These are phyloP conservation scores for Lysiphlebus fabarum DNA, from an alignment of 1,140 invertebrate species.

Conservation along the genomic window DNA sequence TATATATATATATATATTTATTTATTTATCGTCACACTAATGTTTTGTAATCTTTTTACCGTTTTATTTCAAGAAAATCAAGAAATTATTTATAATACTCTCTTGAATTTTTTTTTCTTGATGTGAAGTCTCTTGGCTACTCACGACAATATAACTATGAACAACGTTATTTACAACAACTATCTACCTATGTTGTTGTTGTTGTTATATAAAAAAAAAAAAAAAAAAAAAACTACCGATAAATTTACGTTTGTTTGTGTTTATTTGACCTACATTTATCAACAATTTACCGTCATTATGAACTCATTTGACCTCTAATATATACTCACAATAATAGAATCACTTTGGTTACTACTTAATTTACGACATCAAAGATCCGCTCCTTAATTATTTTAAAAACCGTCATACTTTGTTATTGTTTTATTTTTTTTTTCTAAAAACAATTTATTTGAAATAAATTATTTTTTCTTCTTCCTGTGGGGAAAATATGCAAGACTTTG, in stretches of 20 bases:
- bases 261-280: background rate
- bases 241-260: background rate
- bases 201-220: too few species aligned
- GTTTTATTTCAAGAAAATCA: constrained; percentile 18
- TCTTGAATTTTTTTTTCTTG: too few species aligned
- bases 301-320: constrained; percentile 10
- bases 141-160: too few species aligned
- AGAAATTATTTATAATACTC: background rate
- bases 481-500: too few species aligned
- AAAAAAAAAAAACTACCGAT: constrained; percentile 3
- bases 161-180: background rate
- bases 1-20: background rate
- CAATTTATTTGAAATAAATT: too few species aligned
- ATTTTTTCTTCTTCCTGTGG: too few species aligned
- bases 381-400: too few species aligned
- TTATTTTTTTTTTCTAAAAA: too few species aligned
- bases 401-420: too few species aligned
- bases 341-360: background rate
- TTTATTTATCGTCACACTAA: background rate
- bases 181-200: background rate
- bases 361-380: background rate
- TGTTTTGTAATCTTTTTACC: constrained; percentile 22
- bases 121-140: too few species aligned
- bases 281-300: constrained; percentile 3
- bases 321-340: constrained; percentile 1